Evolutionary conservation across 2,888 invertebrate genomes (phyloP), one percentile per base, ranked within the genome.

Genomic region (Chymomyza procnemis): DNA sequence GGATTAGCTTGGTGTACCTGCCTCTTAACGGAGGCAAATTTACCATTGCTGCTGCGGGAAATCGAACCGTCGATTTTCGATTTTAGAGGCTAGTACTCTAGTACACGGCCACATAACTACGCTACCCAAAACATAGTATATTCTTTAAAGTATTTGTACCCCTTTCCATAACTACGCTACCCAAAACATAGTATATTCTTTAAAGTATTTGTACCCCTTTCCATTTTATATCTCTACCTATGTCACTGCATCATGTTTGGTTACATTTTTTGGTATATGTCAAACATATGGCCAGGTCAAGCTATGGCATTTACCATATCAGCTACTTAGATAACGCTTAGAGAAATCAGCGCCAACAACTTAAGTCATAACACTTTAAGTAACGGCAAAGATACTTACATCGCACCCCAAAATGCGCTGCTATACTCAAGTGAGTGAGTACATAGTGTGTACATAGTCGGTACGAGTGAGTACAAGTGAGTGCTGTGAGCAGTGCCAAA

Each of bases 321-420:
- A 16, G 22, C 21, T 62, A 41, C 46, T 54, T 21, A 21, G 81
- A 81, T 81, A 81, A 70, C 85, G 81, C 78, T 86, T 84, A 81
- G 81, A 81, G 81, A 73, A 70, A 66, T 66, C 74, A 83, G 73
- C 48, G 61, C 52, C 48, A 66, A 3, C 67, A 81, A 81, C 79
- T 81, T 78, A 68, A 80, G 76, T 71, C 85, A 72, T 81, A 80
- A 84, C 79, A 75, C 71, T 86, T 82, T 82, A 81, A 82, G 70
- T 75, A 86, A 79, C 69, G 79, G 47, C 67, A 62, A 69, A 50
- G 4, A 57, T 46, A 57, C 16, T n/a, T 19, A 21, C 66, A n/a
- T 52, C 19, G 34, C 46, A 58, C 34, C 30, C 47, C 4, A 21
- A 46, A n/a, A n/a, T n/a, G n/a, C 8, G n/a, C 21, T 18, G 12